Conservation (phyloP, 1,140 invertebrate genomes). For the Globodera ellingtonae region DNA sequence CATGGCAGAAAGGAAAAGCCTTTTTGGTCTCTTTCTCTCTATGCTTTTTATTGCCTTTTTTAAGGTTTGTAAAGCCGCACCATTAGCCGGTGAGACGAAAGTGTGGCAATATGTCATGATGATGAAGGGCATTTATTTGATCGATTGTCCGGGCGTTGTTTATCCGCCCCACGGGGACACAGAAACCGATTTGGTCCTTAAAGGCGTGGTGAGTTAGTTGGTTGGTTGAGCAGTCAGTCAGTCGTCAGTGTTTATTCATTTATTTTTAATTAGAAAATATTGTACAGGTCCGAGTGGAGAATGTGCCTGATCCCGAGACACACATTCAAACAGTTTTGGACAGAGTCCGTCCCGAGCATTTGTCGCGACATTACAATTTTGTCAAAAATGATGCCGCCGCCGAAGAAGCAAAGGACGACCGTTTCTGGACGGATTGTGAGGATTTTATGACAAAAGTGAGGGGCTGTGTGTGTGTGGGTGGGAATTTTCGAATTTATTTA, state of each 20-base stretch:
- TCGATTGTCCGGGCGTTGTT: conserved; percentile 98
- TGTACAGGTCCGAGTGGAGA: conserved; percentile 81
- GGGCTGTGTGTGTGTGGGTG: background rate
- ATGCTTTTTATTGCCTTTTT: background rate
- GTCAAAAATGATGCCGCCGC: conserved; percentile 67
- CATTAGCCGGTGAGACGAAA: conserved; percentile 98
- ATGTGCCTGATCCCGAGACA: conserved; percentile 89
- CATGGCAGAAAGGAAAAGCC: background rate
- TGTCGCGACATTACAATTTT: conserved; percentile 81
- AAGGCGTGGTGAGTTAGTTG: conserved; percentile 70
- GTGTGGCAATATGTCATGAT: conserved; percentile 98
- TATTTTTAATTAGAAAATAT: conserved; percentile 7
- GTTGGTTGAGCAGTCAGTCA: background rate
- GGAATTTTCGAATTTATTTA: background rate
- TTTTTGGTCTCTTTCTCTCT: conserved; percentile 65
- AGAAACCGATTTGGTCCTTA: conserved; percentile 92
- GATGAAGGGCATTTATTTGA: conserved; percentile 94
- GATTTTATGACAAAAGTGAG: conserved; percentile 88
- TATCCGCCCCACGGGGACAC: conserved; percentile 80
- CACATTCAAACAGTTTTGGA: conserved; percentile 81
- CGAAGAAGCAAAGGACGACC: background rate
- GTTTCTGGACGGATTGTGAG: conserved; percentile 71
- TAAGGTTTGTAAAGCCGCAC: conserved; percentile 82
- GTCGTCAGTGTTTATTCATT: conserved; percentile 1
- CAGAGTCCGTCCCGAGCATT: conserved; percentile 84